Base-by-base conservation (phyloP, 2,113 vertebrate species). In the Larimichthys crocea region DNA sequence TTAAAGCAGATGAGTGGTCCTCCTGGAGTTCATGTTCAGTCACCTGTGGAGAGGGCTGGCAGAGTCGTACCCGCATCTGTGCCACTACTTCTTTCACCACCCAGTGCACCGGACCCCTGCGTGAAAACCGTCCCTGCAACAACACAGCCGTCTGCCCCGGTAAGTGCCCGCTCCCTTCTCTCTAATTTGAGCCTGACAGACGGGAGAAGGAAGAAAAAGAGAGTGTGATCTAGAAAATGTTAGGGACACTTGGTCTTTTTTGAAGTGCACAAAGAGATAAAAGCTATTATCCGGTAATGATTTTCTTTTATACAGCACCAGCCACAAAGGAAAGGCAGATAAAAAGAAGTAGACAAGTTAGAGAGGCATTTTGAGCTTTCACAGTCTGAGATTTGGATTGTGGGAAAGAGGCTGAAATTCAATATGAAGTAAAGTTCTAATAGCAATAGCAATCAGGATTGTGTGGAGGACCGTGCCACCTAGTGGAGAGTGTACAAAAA, bases 21-120 rank as follows among this genome's bases (percentile, higher is more conserved):
- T 85, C 96, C 0, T 99, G 98, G 98, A 98, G 96, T 0, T 88
- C 96, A 55, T 99, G 98, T 82, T 98, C 98, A 0, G 95, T 96
- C 79, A 98, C 96, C 77, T 99, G 98, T 0, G 97, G 98, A 10
- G 97, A 98, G 90, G 98, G 98, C 83, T 97, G 96, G 96, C 98
- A 99, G 93, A 95, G 96, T 24, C 96, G 98, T 63, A 96, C 95
- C 0, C 96, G 98, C 16, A 94, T 97, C 94, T 99, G 98, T 6
- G 96, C 97, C 53, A 96, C 96, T 0, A 97, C 97, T 68, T 96
- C 97, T 72, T 97, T 97, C 92, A 96, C 95, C 88, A 97, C 96
- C 19, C 96, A 97, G 89, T 99, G 98, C 94, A 97, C 96, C 0
- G 98, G 98, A 16, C 96, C 98, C 29, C 96, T 99, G 70, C 96